Conservation (phyloP, 2,113 vertebrate species). For the Fukomys damarensis region DNA sequence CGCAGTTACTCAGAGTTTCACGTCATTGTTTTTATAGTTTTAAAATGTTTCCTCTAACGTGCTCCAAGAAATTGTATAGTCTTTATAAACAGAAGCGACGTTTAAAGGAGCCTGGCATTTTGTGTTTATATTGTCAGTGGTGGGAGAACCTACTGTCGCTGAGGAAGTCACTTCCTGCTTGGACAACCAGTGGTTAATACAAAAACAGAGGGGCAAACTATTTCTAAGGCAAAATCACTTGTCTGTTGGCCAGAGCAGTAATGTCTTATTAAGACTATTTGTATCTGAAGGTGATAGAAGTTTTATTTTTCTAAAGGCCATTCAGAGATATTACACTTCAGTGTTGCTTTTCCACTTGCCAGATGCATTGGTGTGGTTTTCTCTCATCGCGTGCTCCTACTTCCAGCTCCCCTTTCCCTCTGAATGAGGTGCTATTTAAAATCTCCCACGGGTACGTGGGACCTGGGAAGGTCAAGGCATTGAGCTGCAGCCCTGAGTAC, state of each 20-base stretch:
- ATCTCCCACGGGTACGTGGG: background rate
- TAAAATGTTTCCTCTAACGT: background rate
- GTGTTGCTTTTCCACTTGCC: background rate
- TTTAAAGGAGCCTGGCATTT: background rate
- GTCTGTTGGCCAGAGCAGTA: background rate
- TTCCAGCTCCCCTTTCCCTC: background rate
- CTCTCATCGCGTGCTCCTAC: background rate
- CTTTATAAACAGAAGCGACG: background rate
- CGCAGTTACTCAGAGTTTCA: background rate
- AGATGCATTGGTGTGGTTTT: background rate
- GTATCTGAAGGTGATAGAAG: background rate
- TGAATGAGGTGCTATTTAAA: rapidly evolving
- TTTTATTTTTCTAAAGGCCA: background rate
- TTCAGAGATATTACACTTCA: background rate
- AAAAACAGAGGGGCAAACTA: background rate
- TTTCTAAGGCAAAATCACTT: background rate
- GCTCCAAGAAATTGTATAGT: background rate
- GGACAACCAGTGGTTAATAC: background rate
- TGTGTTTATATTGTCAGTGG: rapidly evolving
- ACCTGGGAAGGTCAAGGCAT: background rate
- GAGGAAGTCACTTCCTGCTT: background rate
- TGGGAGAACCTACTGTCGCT: rapidly evolving
- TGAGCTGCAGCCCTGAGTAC: background rate
- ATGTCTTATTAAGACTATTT: background rate
- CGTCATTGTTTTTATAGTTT: background rate